Conservation (phyloP, 2,113 vertebrate species). For the Mirza zaza region DNA sequence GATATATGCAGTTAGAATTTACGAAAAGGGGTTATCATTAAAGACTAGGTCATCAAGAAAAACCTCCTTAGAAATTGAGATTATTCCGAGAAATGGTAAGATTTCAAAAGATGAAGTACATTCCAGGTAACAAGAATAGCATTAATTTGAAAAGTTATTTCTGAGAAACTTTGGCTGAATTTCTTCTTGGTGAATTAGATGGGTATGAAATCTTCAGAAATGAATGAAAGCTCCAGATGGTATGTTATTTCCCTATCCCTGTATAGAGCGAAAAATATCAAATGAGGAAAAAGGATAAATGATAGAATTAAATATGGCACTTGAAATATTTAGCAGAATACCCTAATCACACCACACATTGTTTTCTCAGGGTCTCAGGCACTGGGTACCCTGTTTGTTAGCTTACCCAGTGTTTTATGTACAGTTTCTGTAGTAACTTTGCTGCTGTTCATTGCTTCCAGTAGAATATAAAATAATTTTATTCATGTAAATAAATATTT, state of each 20-base stretch:
- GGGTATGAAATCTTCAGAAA: background rate
- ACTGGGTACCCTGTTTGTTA: background rate
- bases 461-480: background rate
- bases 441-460: background rate
- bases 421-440: background rate
- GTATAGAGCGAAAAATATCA: background rate
- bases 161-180: background rate
- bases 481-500: background rate
- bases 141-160: conserved; percentile 42
- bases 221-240: conserved; percentile 25
- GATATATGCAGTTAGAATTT: background rate
- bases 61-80: background rate
- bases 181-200: conserved; percentile 32
- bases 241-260: background rate
- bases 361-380: background rate
- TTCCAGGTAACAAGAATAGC: background rate
- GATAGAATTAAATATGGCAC: background rate
- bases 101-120: background rate
- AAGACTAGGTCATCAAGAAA: background rate
- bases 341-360: fast-evolving
- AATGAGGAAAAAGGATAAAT: background rate
- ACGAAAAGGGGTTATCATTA: background rate
- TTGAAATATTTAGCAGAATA: background rate
- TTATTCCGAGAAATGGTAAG: conserved; percentile 17
- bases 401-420: background rate